These are phyloP conservation scores for Aptenodytes patagonicus DNA, from an alignment of 2,113 vertebrate genomes.

Conservation along the genomic window DNA sequence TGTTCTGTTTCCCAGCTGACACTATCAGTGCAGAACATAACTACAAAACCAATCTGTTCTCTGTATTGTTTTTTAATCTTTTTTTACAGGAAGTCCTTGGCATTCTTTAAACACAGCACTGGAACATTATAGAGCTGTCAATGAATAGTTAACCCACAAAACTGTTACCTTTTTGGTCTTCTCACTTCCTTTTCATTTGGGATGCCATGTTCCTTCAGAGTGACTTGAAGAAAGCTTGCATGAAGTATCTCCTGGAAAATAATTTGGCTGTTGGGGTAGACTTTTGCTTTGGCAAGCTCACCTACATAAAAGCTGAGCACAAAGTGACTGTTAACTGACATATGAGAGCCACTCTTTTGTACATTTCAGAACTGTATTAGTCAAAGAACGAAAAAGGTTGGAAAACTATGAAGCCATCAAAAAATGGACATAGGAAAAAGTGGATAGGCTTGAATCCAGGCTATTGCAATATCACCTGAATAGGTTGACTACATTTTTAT, in stretches of 20 bases:
- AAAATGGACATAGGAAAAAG: neutral
- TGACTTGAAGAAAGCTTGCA: fast-evolving
- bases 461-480: neutral
- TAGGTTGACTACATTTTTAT: neutral
- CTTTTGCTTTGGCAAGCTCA: neutral
- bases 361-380: neutral
- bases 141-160: neutral
- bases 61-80: neutral
- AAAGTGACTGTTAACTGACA: neutral
- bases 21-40: neutral
- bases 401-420: neutral
- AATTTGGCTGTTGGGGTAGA: neutral
- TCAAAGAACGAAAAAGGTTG: neutral
- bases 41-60: neutral
- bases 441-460: neutral
- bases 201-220: neutral
- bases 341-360: neutral
- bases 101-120: neutral
- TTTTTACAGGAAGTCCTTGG: neutral
- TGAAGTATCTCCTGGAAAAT: neutral
- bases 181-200: neutral
- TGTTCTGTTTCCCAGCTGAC: neutral
- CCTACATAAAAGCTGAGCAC: neutral
- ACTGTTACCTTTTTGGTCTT: neutral
- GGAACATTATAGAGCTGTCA: neutral